phyloP scores from a whole-genome alignment of 2,113 vertebrate genomes.

The Tachuris rubrigastra region DNA sequence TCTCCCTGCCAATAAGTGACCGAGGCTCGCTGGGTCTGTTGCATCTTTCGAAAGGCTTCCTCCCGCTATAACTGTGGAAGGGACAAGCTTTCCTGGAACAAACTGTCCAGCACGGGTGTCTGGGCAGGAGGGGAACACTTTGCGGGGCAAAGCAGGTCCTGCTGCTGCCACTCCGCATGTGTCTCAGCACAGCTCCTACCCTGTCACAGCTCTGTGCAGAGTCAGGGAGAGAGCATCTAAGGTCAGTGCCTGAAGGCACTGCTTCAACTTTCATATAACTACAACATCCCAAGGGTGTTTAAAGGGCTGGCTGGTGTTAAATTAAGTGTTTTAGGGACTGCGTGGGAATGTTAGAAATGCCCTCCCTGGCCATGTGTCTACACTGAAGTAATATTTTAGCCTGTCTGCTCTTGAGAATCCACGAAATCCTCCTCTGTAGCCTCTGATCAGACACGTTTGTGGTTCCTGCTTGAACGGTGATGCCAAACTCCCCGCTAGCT shows the following conservation, averaged over 20 bases:
- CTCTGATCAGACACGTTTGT: background rate
- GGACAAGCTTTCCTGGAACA: background rate
- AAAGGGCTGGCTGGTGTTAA: background rate
- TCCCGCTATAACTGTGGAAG: background rate
- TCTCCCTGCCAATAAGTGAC: background rate
- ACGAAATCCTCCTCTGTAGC: background rate
- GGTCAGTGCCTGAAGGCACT: background rate
- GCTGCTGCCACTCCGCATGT: background rate
- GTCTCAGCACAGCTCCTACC: background rate
- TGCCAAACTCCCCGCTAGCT: background rate
- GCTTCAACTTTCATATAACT: background rate
- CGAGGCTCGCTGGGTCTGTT: rapidly evolving
- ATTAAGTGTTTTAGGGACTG: background rate
- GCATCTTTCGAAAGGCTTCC: background rate
- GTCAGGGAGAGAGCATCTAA: background rate
- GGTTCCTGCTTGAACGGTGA: background rate
- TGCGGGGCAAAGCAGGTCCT: background rate
- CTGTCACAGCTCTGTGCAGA: background rate
- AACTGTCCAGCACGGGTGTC: background rate
- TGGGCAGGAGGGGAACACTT: background rate
- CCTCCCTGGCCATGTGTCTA: background rate
- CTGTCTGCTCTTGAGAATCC: background rate
- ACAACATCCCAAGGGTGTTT: background rate
- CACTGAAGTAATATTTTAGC: background rate
- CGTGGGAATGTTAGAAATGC: background rate